Base-by-base conservation (phyloP, 2,888 invertebrate genomes). In the Melinopterus prodromus region DNA sequence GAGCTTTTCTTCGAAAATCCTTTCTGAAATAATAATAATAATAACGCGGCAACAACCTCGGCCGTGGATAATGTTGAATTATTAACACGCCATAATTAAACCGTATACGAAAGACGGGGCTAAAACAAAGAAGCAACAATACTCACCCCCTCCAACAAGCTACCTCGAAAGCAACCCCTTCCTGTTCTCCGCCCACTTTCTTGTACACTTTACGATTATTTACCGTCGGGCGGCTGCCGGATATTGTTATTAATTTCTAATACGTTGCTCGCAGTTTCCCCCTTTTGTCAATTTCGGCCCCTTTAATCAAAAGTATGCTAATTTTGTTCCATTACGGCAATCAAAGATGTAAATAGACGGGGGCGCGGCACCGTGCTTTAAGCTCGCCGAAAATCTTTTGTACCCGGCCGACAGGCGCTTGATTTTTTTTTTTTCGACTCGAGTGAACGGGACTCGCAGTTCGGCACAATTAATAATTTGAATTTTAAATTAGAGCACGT, bases 311-410 rank as follows among this genome's bases (percentile, higher is more conserved):
- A 74, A 77, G 74, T 80, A 80, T 77, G 79, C 53, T 77, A 80
- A 77, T 80, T 80, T 77, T 70, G 72, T 77, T 80, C 77, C 79
- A 79, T 79, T 79, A 77, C 76, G 76, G 79, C 77, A 80, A 80
- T 80, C 79, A 80, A 80, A 80, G 79, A 80, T 80, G 79, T 77
- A 80, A 80, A 80, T 80, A 80, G 70, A 80, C 75, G 53, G 53
- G 53, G 9, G 53, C 7, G 53, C 53, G 53, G 53, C 1, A 7
- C 53, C 26, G 26, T 26, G 53, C 53, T 53, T 12, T 53, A 53
- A 53, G 53, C 53, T 9, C 53, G 12, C 53, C 53, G 53, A 53
- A 26, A 53, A 53, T 53, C 53, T 53, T 53, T 53, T 53, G 53
- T 53, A 12, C 53, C 53, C 12, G 9, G 12, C 9, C 53, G 53